Evolutionary conservation across 1,140 invertebrate species (phyloP), one percentile per base, ranked within the genome.

Genomic region (Hylyphantes graminicola): DNA sequence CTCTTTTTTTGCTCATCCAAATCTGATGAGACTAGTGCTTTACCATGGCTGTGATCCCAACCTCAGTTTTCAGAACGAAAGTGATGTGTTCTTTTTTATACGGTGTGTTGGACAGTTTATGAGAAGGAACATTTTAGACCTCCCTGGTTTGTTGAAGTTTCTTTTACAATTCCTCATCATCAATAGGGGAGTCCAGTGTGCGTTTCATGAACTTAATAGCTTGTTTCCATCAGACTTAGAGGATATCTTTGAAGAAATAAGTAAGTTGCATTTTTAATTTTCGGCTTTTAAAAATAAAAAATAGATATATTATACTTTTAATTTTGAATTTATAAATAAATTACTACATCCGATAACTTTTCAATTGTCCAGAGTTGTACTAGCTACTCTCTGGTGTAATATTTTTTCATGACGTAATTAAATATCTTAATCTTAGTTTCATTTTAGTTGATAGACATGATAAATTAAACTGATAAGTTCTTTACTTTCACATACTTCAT

Each of bases 1-100:
- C 48, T 61, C 68, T 35, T 61, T 83, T 11, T 21, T 83, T 13
- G 65, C 72, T 11, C 48, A 15, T 55, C 7, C 4, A 13, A 55
- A 12, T 4, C 65, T 48, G 19, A 17, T 83, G 9, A 35, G 19
- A 50, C 21, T 53, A 8, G 17, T 83, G 10, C 53, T 83, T 9
- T 83, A 55, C 21, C 21, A 83, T 67, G 80, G 80, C 10, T 83
- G 72, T 75, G 80, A 83, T 15, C 70, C 72, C 1, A 74, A 75
- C 19, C 10, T 75, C 7, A 74, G 80, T 35, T 57, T 83, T 67
- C 64, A 55, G 19, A 13, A 13, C 7, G 61, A 75, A 21, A n/a
- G 50, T 55, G 80, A 75, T 13, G 10, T 63, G 17, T 54, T 53
- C 48, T 65, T 35, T 59, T 80, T 80, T 57, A 13, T 64, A 21